phyloP scores from a whole-genome alignment of 2,888 invertebrate genomes.

The Acrobasis suavella region DNA sequence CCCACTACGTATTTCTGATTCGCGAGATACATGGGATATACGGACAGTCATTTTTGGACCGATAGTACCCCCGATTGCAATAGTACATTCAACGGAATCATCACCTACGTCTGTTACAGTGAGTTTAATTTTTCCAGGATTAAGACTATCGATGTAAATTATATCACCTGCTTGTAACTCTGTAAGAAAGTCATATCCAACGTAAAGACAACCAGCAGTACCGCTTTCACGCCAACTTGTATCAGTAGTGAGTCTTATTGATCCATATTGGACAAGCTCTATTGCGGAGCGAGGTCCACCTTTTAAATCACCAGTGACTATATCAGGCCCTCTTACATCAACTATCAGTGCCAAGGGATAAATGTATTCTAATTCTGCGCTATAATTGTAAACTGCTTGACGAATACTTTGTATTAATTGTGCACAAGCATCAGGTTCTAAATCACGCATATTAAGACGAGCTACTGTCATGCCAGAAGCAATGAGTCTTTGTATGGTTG shows the following conservation, averaged over 20 bases:
- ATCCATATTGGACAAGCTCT: conserved; percentile 59
- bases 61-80: conserved; percentile 78
- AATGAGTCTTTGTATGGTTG: conserved; percentile 68
- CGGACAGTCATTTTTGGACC: conserved; percentile 78
- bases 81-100: conserved; percentile 75
- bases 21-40: conserved; percentile 75
- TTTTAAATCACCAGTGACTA: conserved; percentile 69
- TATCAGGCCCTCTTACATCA: conserved; percentile 68
- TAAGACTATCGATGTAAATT: conserved; percentile 72
- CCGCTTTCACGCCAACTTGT: conserved; percentile 79
- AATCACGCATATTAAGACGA: conserved; percentile 66
- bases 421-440: conserved; percentile 68
- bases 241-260: conserved; percentile 77
- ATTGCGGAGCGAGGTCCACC: conserved; percentile 60
- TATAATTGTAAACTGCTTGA: conserved; percentile 75
- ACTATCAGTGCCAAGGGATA: conserved; percentile 74
- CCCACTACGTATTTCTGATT: conserved; percentile 58
- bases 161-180: conserved; percentile 76
- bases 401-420: conserved; percentile 72
- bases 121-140: conserved; percentile 63
- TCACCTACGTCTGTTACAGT: conserved; percentile 63
- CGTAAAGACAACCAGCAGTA: conserved; percentile 77
- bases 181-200: conserved; percentile 78
- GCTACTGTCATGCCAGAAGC: conserved; percentile 76
- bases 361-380: conserved; percentile 71